Evolutionary conservation across 2,888 invertebrate species (phyloP).

Genomic region (Xestia c-nigrum): DNA sequence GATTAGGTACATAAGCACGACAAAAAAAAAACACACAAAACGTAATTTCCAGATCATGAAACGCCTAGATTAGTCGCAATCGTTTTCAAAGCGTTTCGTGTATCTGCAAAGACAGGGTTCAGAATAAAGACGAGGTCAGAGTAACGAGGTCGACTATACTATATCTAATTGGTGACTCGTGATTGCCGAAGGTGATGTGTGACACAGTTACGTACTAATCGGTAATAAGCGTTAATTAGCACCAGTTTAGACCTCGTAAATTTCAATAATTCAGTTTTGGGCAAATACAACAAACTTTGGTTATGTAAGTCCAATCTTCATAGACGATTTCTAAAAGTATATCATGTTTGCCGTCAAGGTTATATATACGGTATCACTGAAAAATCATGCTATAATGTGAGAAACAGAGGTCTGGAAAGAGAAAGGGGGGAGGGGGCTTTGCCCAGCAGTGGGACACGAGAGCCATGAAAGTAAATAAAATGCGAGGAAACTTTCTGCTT

Average conservation of each 20-base stretch:
- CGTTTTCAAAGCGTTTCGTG: not conserved
- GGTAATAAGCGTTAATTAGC: slow-evolving; percentile 21
- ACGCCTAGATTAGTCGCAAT: not conserved
- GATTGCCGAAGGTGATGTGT: slow-evolving; percentile 9
- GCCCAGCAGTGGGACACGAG: not conserved
- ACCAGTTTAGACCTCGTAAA: slow-evolving; percentile 2
- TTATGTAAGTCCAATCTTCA: not conserved
- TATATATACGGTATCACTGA: not conserved
- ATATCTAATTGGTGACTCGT: slow-evolving; percentile 1
- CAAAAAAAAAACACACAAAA: not conserved
- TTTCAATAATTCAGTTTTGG: slow-evolving; percentile 10
- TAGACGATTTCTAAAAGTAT: not conserved
- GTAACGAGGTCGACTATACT: not conserved
- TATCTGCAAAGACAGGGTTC: not conserved
- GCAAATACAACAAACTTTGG: not conserved
- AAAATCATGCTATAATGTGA: not conserved
- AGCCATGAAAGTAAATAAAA: not conserved
- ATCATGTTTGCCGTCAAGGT: not conserved
- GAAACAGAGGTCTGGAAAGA: not conserved
- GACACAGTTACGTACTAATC: slow-evolving; percentile 19
- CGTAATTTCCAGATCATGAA: not conserved
- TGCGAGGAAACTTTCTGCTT: not conserved
- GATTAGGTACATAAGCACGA: not conserved
- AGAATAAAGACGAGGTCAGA: not conserved
- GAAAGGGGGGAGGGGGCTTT: not conserved